phyloP scores from a whole-genome alignment of 2,797 vertebrate species.

The Erithacus rubecula region DNA sequence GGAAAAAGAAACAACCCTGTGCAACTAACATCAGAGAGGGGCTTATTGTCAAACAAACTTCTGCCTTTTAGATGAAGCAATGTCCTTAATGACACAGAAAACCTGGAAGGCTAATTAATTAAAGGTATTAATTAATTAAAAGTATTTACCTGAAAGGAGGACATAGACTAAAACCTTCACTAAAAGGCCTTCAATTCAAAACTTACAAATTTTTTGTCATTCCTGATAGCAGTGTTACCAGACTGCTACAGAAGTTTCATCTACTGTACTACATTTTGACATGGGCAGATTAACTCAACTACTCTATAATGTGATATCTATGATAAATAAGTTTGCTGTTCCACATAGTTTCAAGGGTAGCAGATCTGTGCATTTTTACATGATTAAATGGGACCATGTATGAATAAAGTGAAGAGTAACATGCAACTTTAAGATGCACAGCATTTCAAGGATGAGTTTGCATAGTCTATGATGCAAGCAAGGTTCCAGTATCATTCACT shows the following conservation, averaged over 20 bases:
- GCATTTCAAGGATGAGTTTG: constrained; percentile 9
- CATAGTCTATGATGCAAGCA: constrained; percentile 20
- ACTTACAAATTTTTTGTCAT: background rate
- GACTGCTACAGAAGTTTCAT: background rate
- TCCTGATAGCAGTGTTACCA: background rate
- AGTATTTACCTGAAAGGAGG: background rate
- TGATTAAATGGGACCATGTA: background rate
- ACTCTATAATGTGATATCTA: background rate
- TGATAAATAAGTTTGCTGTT: background rate
- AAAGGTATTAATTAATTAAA: background rate
- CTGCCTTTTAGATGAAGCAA: background rate
- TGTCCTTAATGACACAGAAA: background rate
- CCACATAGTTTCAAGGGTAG: background rate
- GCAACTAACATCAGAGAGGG: background rate
- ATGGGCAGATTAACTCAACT: background rate
- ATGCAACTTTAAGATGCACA: background rate
- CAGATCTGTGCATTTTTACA: constrained; percentile 22
- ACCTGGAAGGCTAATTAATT: background rate
- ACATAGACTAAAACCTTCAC: background rate
- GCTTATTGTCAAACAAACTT: background rate
- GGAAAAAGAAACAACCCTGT: background rate
- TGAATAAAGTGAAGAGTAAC: background rate
- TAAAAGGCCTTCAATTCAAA: background rate
- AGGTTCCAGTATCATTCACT: constrained; percentile 17
- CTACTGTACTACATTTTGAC: background rate